These are phyloP conservation scores for Phalacrocorax brasilianus DNA, from an alignment of 2,113 vertebrate genomes.

Conservation along the genomic window DNA sequence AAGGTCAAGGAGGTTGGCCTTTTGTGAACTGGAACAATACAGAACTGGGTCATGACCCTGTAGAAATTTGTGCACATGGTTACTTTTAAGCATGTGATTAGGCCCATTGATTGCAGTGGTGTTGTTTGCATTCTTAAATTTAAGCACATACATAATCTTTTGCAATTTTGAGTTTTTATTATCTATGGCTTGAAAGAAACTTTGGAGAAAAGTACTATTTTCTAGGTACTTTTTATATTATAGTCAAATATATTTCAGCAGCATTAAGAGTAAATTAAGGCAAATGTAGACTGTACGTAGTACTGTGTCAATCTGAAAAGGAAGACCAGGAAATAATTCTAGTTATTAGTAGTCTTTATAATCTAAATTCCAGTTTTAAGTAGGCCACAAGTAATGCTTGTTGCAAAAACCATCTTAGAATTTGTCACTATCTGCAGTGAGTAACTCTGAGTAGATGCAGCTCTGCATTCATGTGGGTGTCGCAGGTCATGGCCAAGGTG, in stretches of 20 bases:
- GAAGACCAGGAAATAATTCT: background rate
- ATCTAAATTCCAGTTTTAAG: background rate
- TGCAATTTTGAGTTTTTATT: background rate
- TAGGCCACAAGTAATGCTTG: background rate
- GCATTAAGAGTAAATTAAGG: background rate
- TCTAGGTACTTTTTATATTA: background rate
- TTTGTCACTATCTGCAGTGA: background rate
- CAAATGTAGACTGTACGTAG: background rate
- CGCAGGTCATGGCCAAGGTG: background rate
- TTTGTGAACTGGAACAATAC: slow-evolving; percentile 5
- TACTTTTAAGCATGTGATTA: background rate
- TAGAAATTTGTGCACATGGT: background rate
- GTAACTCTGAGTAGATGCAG: background rate
- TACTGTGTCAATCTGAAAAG: background rate
- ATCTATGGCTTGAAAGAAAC: background rate
- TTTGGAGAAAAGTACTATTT: background rate
- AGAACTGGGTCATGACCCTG: background rate
- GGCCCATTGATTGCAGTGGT: background rate
- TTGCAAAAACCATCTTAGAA: background rate
- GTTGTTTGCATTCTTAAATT: background rate
- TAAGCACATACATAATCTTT: background rate
- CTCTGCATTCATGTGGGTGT: background rate
- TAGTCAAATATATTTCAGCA: background rate
- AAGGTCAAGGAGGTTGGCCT: slow-evolving; percentile 36
- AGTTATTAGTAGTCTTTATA: too few species aligned